These are phyloP conservation scores for Mycalesis mineus DNA, from an alignment of 2,888 invertebrate genomes.

Conservation along the genomic window DNA sequence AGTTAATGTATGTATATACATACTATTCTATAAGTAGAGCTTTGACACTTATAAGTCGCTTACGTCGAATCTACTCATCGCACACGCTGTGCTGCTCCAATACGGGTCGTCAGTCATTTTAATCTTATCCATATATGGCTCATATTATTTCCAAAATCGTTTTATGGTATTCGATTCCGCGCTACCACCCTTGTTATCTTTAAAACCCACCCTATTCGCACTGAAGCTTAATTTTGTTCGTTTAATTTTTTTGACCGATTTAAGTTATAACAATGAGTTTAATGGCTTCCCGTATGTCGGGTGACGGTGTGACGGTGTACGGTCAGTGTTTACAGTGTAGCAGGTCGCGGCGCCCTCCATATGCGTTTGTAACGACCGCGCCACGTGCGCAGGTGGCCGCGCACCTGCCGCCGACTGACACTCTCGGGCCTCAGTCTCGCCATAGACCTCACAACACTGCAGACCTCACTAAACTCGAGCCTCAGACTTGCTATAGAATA, in stretches of 20 bases:
- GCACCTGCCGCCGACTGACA: constrained; percentile 62
- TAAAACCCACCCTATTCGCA: too few relatives aligned
- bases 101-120: too few relatives aligned
- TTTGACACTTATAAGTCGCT: too few relatives aligned
- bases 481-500: too few relatives aligned
- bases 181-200: neutral
- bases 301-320: constrained; percentile 13
- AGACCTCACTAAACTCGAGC: constrained; percentile 16
- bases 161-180: too few relatives aligned
- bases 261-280: constrained; percentile 45
- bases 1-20: too few relatives aligned
- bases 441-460: constrained; percentile 43
- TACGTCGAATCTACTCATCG: too few relatives aligned
- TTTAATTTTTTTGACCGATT: constrained; percentile 17
- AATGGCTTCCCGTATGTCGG: constrained; percentile 59
- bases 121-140: too few relatives aligned
- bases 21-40: too few relatives aligned
- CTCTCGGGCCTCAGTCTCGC: constrained; percentile 15
- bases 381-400: constrained; percentile 73
- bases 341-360: constrained; percentile 46
- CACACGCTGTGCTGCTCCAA: too few relatives aligned
- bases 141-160: too few relatives aligned
- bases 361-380: constrained; percentile 63
- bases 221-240: neutral
- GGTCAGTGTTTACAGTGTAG: constrained; percentile 33